phyloP scores from a whole-genome alignment of 2,888 invertebrate genomes.

The Cephus spinipes region DNA sequence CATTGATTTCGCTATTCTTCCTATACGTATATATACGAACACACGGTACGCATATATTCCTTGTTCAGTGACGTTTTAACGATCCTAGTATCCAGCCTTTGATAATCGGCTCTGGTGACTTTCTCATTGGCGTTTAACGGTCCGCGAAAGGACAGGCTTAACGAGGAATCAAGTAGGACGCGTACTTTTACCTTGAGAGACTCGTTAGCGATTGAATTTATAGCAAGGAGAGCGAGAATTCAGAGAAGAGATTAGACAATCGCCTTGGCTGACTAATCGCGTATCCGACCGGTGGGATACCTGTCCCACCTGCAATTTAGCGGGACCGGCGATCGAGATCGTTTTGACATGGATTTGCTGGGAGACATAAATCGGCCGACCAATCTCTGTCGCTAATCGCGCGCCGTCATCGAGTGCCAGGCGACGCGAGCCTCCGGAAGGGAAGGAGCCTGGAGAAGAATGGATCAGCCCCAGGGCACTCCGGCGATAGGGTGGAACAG shows the following conservation, averaged over 20 bases:
- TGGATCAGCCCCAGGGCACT: neutral
- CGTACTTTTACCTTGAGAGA: constrained; percentile 32
- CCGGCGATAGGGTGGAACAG: neutral
- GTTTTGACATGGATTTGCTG: neutral
- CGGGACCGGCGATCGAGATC: neutral
- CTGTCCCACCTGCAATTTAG: neutral
- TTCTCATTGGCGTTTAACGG: neutral
- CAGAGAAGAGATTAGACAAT: neutral
- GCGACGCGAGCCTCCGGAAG: constrained; percentile 9
- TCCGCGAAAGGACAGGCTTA: constrained; percentile 33
- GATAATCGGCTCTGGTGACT: neutral
- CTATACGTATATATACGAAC: too few species aligned
- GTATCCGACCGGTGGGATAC: neutral
- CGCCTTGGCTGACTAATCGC: constrained; percentile 1
- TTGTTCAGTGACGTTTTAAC: neutral
- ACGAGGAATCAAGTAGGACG: constrained; percentile 43
- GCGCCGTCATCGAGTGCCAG: constrained; percentile 23
- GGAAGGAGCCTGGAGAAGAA: neutral
- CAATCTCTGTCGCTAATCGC: constrained; percentile 30
- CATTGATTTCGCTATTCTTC: neutral
- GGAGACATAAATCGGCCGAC: constrained; percentile 9
- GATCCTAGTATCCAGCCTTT: neutral
- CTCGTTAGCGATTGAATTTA: constrained; percentile 45
- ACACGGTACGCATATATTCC: neutral
- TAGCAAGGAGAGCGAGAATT: constrained; percentile 19